Conservation (phyloP, 1,140 invertebrate genomes). For the Oedothorax gibbosus region DNA sequence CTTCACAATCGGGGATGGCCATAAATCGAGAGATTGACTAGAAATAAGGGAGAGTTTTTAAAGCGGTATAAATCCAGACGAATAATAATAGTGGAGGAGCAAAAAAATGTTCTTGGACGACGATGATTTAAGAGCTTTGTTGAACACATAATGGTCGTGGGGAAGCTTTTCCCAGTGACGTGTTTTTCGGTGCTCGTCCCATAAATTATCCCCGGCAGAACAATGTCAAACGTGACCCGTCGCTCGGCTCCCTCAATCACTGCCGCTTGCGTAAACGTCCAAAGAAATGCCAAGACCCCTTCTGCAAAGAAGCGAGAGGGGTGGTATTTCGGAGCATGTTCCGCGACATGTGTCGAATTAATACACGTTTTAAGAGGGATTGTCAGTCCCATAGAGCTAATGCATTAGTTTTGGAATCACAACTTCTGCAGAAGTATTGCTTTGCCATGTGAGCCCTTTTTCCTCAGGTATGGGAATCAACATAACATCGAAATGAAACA, state of each 20-base stretch:
- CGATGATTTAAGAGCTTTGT: constrained; percentile 62
- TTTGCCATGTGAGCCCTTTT: too few relatives aligned
- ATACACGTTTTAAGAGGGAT: too few relatives aligned
- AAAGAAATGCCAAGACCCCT: constrained; percentile 57
- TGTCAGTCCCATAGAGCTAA: too few relatives aligned
- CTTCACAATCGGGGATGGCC: constrained; percentile 22
- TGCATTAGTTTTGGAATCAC: too few relatives aligned
- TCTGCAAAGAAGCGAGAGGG: too few relatives aligned
- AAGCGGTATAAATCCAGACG: constrained; percentile 45
- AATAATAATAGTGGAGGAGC: constrained; percentile 56
- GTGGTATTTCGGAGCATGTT: too few relatives aligned
- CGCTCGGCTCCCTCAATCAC: constrained; percentile 58
- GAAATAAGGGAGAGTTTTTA: constrained; percentile 59
- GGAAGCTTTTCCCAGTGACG: constrained; percentile 56
- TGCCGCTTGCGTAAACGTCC: constrained; percentile 61
- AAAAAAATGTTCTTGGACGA: constrained; percentile 49
- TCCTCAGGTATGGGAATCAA: too few relatives aligned
- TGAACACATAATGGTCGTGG: constrained; percentile 60
- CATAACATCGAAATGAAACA: too few relatives aligned
- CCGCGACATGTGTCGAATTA: too few relatives aligned
- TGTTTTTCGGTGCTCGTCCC: constrained; percentile 58
- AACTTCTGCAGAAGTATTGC: too few relatives aligned
- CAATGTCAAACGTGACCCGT: constrained; percentile 61
- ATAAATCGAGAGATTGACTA: constrained; percentile 60
- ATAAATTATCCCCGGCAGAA: constrained; percentile 53